phyloP scores from a whole-genome alignment of 2,797 vertebrate species.

The Orientallactaga sibirica region DNA sequence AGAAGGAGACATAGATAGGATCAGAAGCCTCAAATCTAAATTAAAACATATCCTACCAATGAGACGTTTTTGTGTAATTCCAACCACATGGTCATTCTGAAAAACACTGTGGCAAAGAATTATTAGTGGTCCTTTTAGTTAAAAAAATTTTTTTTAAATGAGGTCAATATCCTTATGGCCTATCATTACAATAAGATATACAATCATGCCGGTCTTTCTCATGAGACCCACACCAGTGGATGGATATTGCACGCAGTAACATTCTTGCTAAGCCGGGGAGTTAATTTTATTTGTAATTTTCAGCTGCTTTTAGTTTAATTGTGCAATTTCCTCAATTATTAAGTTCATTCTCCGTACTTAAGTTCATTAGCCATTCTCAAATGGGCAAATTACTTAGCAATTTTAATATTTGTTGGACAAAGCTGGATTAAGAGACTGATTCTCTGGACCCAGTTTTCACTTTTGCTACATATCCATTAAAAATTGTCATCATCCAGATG shows the following conservation, averaged over 20 bases:
- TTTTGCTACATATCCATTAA: neutral
- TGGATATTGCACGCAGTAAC: constrained; percentile 61
- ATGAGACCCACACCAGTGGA: constrained; percentile 39
- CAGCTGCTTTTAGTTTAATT: constrained; percentile 71
- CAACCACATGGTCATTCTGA: constrained; percentile 67
- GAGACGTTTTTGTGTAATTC: constrained; percentile 77
- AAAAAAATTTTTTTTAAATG: constrained; percentile 68
- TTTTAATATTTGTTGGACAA: constrained; percentile 78
- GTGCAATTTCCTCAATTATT: constrained; percentile 80
- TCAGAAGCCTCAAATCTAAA: constrained; percentile 88
- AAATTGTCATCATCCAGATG: neutral
- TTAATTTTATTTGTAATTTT: constrained; percentile 80
- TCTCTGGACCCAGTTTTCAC: neutral
- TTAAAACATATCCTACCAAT: constrained; percentile 83
- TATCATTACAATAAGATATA: constrained; percentile 62
- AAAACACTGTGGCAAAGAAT: constrained; percentile 54
- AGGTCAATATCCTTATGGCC: constrained; percentile 62
- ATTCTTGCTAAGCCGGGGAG: constrained; percentile 66
- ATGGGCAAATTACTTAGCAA: constrained; percentile 75
- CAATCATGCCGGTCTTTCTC: constrained; percentile 49
- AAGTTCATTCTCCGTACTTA: constrained; percentile 78
- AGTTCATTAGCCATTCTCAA: constrained; percentile 81
- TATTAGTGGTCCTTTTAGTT: constrained; percentile 68
- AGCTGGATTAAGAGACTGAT: constrained; percentile 47
- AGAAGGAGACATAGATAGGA: constrained; percentile 91